Base-by-base conservation (phyloP, 2,113 vertebrate species). In the Corvus moneduloides region DNA sequence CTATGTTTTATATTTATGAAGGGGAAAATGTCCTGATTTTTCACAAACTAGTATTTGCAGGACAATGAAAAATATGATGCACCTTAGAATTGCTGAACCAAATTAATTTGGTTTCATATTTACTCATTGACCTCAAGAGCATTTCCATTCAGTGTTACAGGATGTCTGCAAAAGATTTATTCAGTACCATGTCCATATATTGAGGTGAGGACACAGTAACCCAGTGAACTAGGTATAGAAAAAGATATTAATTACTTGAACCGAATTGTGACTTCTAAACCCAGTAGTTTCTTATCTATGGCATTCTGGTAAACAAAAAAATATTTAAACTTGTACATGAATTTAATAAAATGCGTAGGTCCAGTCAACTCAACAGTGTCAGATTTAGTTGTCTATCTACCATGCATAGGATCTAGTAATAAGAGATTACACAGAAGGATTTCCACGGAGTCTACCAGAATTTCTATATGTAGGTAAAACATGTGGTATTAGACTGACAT, bases 101-200 rank as follows among this genome's bases (percentile, higher is more conserved):
- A 87, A 92, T 93, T 96, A 90, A 96, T 85, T 91, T 89, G 28
- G 46, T 83, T 94, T 87, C 64, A 32, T 84, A 91, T 93, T 96
- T 94, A 77, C 58, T 93, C 67, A 83, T 74, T 90, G 87, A 77
- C 81, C 75, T 93, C 59, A 62, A 71, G 43, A 88, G 23, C 41
- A 91, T 69, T 95, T 96, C 43, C 51, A 89, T 89, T 85, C 51
- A 32, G 37, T 66, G 39, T 85, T 89, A 84, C 14, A 85, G 52
- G 44, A 69, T 48, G 64, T 86, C 91, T 94, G 55, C 15, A 86
- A 63, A 88, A 90, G 87, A 90, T 85, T 96, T 94, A 96, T 93
- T 93, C 51, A 48, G n/a, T 85, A 90, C 55, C 43, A 33, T 77
- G 68, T 30, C 56, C 55, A 37, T 48, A 66, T 74, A 79, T 44